These are phyloP conservation scores for Malurus melanocephalus DNA, from an alignment of 2,113 vertebrate species.

Conservation along the genomic window DNA sequence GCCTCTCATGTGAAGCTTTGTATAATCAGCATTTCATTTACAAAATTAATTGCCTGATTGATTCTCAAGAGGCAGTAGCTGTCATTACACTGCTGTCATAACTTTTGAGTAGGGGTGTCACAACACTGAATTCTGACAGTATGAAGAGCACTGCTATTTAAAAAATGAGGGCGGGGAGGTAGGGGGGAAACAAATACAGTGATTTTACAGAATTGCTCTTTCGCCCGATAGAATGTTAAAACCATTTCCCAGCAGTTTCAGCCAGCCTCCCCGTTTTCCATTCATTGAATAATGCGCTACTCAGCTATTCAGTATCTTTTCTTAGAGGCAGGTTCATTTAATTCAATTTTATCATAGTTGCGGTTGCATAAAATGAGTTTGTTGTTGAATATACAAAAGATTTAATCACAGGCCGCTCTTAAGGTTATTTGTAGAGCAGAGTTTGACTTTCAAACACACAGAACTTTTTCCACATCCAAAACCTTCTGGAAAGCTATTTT, in stretches of 20 bases:
- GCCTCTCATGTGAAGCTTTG: constrained; percentile 84
- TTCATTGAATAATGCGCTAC: constrained; percentile 39
- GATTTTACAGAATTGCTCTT: constrained; percentile 53
- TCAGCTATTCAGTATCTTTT: constrained; percentile 44
- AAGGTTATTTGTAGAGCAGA: constrained; percentile 38
- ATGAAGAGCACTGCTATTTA: constrained; percentile 77
- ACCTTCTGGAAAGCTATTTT: constrained; percentile 17
- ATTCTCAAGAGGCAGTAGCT: constrained; percentile 83
- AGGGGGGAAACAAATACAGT: constrained; percentile 61
- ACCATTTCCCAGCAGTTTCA: constrained; percentile 7
- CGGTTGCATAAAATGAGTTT: constrained; percentile 54
- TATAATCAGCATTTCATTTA: constrained; percentile 89
- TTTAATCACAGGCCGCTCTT: constrained; percentile 42
- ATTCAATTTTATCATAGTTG: constrained; percentile 64
- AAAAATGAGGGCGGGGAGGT: constrained; percentile 63
- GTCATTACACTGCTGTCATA: constrained; percentile 82
- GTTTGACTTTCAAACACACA: constrained; percentile 21
- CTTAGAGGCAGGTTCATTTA: constrained; percentile 60
- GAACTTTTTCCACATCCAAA: neutral
- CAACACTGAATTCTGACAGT: constrained; percentile 77
- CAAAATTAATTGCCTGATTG: constrained; percentile 88
- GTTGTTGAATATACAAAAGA: constrained; percentile 54
- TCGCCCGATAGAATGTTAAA: constrained; percentile 19
- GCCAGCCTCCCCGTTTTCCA: constrained; percentile 9
- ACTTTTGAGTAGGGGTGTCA: constrained; percentile 83